Base-by-base conservation (phyloP, 2,113 vertebrate species). In the Vicugna pacos region DNA sequence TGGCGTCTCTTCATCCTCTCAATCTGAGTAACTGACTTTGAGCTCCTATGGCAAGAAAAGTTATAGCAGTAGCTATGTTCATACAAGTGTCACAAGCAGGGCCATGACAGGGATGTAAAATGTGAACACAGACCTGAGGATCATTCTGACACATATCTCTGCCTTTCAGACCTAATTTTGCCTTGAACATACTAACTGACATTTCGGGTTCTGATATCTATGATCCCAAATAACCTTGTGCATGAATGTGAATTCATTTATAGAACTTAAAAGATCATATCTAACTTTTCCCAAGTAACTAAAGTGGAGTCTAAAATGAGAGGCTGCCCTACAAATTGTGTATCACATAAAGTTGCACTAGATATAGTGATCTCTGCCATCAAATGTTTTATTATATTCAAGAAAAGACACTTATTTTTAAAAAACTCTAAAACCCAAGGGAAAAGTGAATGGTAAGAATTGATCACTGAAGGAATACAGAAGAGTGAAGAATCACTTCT, bases 101-200 rank as follows among this genome's bases (percentile, higher is more conserved):
- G n/a, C n/a, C n/a, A n/a, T n/a, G n/a, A n/a, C n/a, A n/a, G n/a
- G n/a, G n/a, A n/a, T n/a, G n/a, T n/a, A n/a, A n/a, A n/a, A n/a
- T n/a, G n/a, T n/a, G n/a, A n/a, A n/a, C n/a, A n/a, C n/a, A n/a
- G n/a, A n/a, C n/a, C n/a, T n/a, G n/a, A n/a, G n/a, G n/a, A n/a
- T n/a, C n/a, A n/a, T n/a, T n/a, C n/a, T n/a, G n/a, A n/a, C n/a
- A n/a, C n/a, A n/a, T n/a, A n/a, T n/a, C n/a, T n/a, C n/a, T n/a
- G n/a, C n/a, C n/a, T n/a, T n/a, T n/a, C n/a, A n/a, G n/a, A 38
- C 16, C 30, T 89, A 77, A 89, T 77, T 89, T 93, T 96, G 48
- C 52, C 77, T 76, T 93, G 52, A 88, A 91, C 69, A 91, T 58
- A 65, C 69, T 92, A 65, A 81, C 15, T 32, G 77, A 67, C n/a